Evolutionary conservation across 1,140 invertebrate species (phyloP), one percentile per base, ranked within the genome.

Genomic region (Temnothorax nylanderi): DNA sequence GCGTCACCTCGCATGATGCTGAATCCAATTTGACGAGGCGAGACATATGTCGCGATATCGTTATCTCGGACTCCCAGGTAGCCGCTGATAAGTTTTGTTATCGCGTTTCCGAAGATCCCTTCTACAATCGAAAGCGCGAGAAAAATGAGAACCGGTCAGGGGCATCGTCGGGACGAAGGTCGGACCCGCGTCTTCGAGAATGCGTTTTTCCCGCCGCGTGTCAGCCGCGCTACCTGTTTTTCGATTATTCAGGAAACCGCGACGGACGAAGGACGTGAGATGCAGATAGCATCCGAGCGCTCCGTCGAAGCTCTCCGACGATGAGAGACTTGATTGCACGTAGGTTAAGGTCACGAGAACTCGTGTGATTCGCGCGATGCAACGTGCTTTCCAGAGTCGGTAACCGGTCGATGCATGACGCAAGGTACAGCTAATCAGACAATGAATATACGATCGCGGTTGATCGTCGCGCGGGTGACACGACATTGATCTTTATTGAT

Each of bases 341-440:
- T 86, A 58, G 76, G 85, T 86, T 80, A 86, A 86, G 85, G 76
- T 80, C 80, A 60, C 51, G 77, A 60, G 85, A 86, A 86, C 75
- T 86, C 74, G 76, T 80, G 54, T 54, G 37, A 86, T 86, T 34
- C 71, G 8, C 44, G 34, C 67, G 41, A 62, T 67, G 58, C 58
- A 74, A 71, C 37, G 49, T 74, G 54, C 58, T 78, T 85, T 85
- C 47, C 74, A 49, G 44, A 37, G 32, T 32, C 11, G n/a, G 44
- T 51, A 13, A 18, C 8, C 71, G 47, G 37, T 85, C 74, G 47
- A 78, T 56, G 82, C 13, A 11, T 69, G 64, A 69, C 62, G 75
- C 21, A 78, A 78, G 37, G 74, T 64, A 10, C 82, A 77, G 44
- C 82, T 82, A 26, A 84, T 26, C 54, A 37, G 69, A 84, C 80